These are phyloP conservation scores for Diorhabda elongata DNA, from an alignment of 1,140 invertebrate genomes.

Conservation along the genomic window DNA sequence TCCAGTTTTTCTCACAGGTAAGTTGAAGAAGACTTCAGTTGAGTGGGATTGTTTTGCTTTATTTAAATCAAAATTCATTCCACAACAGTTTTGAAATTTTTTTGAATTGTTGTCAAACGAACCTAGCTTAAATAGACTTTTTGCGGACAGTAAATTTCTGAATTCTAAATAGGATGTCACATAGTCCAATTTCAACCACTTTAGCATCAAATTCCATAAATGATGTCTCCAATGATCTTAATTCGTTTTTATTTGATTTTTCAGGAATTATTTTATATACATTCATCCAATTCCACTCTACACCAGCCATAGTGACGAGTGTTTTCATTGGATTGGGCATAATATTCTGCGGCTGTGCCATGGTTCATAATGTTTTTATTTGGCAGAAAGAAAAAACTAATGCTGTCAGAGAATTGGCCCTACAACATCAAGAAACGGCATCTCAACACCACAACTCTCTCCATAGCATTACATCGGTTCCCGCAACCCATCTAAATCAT, in stretches of 20 bases:
- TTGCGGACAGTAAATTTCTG: too few species aligned
- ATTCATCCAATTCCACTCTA: slow-evolving; percentile 87
- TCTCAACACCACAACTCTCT: slow-evolving; percentile 40
- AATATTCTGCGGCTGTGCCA: slow-evolving; percentile 85
- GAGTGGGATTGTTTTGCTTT: too few species aligned
- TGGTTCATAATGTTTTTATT: slow-evolving; percentile 91
- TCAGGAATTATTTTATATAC: slow-evolving; percentile 88
- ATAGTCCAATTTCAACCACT: too few species aligned
- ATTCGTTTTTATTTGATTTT: slow-evolving; percentile 41
- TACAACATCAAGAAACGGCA: slow-evolving; percentile 42
- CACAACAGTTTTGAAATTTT: too few species aligned
- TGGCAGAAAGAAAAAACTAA: slow-evolving; percentile 85
- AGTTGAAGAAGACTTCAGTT: slow-evolving; percentile 23
- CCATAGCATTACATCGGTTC: slow-evolving; percentile 35
- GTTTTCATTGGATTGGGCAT: slow-evolving; percentile 84
- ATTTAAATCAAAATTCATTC: too few species aligned
- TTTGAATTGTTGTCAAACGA: too few species aligned
- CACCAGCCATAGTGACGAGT: slow-evolving; percentile 84
- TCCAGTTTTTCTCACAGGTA: slow-evolving; percentile 87
- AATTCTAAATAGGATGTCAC: too few species aligned
- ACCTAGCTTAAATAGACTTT: too few species aligned
- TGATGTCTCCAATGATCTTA: too few species aligned
- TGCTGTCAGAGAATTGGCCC: slow-evolving; percentile 47
- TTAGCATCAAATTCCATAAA: too few species aligned
- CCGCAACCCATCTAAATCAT: slow-evolving; percentile 37